Percentiles rank a stretch among this genome's conserved stretches.
Conservation (phyloP, 1,140 invertebrate genomes). For the Scylla paramamosain region DNA sequence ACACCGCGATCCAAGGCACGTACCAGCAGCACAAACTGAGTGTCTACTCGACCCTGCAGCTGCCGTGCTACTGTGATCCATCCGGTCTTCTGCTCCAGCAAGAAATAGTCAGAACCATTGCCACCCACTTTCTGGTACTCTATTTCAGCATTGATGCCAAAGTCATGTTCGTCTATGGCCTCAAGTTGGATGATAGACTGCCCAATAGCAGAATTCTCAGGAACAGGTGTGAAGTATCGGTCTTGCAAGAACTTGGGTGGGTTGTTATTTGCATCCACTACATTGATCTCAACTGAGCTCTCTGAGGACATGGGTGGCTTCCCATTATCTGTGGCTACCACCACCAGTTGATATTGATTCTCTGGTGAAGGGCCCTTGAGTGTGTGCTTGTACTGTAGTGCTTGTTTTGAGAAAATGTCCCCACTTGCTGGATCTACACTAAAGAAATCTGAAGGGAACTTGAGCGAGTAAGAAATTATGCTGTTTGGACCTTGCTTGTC, state of each 20-base stretch:
- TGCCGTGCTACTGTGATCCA: slow-evolving; percentile 87
- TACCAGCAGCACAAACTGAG: slow-evolving; percentile 85
- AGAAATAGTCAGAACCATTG: slow-evolving; percentile 90
- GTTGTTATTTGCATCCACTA: slow-evolving; percentile 95
- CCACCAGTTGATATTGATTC: slow-evolving; percentile 91
- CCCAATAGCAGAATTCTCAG: slow-evolving; percentile 87
- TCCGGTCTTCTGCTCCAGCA: slow-evolving; percentile 87
- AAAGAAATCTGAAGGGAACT: slow-evolving; percentile 94
- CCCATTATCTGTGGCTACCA: slow-evolving; percentile 94
- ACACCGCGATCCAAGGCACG: slow-evolving; percentile 90
- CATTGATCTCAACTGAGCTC: slow-evolving; percentile 90
- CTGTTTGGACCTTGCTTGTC: slow-evolving; percentile 97
- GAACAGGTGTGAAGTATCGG: slow-evolving; percentile 90
- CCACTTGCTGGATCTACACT: slow-evolving; percentile 94
- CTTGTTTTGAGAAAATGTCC: slow-evolving; percentile 92
- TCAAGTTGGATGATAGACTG: slow-evolving; percentile 85
- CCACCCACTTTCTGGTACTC: slow-evolving; percentile 88
- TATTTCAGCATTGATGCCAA: slow-evolving; percentile 92
- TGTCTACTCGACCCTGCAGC: slow-evolving; percentile 82
- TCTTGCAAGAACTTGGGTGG: slow-evolving; percentile 87
- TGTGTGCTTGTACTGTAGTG: slow-evolving; percentile 90
- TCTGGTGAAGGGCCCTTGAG: slow-evolving; percentile 88
- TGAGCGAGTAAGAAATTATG: slow-evolving; percentile 93
- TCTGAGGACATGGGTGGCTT: slow-evolving; percentile 94
- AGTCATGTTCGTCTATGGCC: slow-evolving; percentile 89